phyloP scores from a whole-genome alignment of 2,113 vertebrate genomes.

The Anarrhichthys ocellatus region DNA sequence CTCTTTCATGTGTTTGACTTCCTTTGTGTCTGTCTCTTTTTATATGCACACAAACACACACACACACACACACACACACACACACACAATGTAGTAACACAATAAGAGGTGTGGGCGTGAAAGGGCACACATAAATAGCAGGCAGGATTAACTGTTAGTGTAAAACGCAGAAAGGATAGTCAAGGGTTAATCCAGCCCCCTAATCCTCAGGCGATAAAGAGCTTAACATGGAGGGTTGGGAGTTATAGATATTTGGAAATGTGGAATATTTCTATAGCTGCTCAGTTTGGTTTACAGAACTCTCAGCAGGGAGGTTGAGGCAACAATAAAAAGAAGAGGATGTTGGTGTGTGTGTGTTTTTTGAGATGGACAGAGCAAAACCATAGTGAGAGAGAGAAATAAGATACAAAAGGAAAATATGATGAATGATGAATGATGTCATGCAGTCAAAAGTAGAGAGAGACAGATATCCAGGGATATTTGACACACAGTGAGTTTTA shows the following conservation, averaged over 20 bases:
- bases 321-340: constrained; percentile 41
- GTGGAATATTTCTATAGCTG: constrained; percentile 52
- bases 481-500: not conserved
- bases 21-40: not conserved
- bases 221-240: constrained; percentile 59
- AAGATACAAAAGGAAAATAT: not conserved
- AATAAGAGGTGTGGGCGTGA: constrained; percentile 18
- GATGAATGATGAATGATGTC: constrained; percentile 9
- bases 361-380: not conserved
- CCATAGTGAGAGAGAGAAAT: not conserved
- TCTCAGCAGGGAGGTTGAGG: constrained; percentile 36
- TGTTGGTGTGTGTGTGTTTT: not conserved
- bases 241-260: constrained; percentile 69
- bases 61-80: not conserved
- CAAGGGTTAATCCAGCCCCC: constrained; percentile 61
- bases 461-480: not conserved
- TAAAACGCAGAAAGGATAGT: constrained; percentile 50
- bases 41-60: not conserved
- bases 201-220: constrained; percentile 70
- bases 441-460: constrained; percentile 24
- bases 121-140: constrained; percentile 39
- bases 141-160: constrained; percentile 50
- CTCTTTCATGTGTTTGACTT: not conserved
- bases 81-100: constrained; percentile 12
- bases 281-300: constrained; percentile 48